Evolutionary conservation across 2,888 invertebrate species (phyloP).

Genomic region (Ramazzottius varieornatus): DNA sequence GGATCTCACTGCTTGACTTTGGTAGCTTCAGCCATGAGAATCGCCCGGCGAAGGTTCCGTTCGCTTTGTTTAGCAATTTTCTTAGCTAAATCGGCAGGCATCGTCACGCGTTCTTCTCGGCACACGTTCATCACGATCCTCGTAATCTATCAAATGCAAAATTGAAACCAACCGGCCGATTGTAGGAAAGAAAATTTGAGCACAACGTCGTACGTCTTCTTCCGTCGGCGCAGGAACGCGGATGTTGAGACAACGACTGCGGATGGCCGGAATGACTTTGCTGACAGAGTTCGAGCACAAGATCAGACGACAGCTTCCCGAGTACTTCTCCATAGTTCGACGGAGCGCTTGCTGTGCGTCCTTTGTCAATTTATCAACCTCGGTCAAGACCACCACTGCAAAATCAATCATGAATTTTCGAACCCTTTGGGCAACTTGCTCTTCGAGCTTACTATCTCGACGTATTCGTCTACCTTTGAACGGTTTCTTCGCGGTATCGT

Average conservation of each 20-base stretch:
- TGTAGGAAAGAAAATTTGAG: neutral
- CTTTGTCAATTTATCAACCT: slow-evolving; percentile 74
- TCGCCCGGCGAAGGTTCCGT: slow-evolving; percentile 64
- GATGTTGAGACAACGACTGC: slow-evolving; percentile 71
- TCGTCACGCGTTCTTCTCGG: slow-evolving; percentile 48
- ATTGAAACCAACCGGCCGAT: neutral
- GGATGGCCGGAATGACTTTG: slow-evolving; percentile 82
- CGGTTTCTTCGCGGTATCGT: slow-evolving; percentile 27
- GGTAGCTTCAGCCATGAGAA: slow-evolving; percentile 75
- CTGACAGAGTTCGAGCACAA: slow-evolving; percentile 80
- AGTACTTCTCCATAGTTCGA: slow-evolving; percentile 97
- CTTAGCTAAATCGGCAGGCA: slow-evolving; percentile 47
- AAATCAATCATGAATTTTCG: slow-evolving; percentile 8
- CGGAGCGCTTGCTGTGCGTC: slow-evolving; percentile 94
- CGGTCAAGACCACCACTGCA: slow-evolving; percentile 69
- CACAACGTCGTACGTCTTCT: slow-evolving; percentile 34
- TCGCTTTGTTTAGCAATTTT: slow-evolving; percentile 50
- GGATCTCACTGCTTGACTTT: slow-evolving; percentile 46
- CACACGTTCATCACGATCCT: slow-evolving; percentile 33
- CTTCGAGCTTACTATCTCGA: neutral
- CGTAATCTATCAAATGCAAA: slow-evolving; percentile 7
- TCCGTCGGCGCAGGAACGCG: slow-evolving; percentile 63
- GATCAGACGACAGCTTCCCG: slow-evolving; percentile 70
- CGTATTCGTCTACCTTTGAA: slow-evolving; percentile 42
- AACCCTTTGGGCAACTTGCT: slow-evolving; percentile 7